Conservation (phyloP, 2,888 invertebrate genomes). For the Cataglyphis altisquamis region DNA sequence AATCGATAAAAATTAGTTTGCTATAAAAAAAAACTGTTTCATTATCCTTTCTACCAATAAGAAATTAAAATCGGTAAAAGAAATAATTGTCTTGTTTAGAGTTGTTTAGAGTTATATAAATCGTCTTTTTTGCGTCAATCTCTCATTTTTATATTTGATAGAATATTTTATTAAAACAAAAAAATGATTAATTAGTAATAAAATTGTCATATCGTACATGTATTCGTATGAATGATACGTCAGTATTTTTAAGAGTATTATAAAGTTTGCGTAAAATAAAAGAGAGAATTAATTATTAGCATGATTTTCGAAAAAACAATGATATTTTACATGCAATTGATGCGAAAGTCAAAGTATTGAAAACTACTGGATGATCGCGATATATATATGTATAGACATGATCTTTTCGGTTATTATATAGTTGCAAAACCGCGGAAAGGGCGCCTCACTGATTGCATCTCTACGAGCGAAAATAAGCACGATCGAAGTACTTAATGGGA, state of each 20-base stretch:
- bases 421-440: background rate
- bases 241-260: background rate
- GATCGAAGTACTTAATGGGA: slow-evolving; percentile 48
- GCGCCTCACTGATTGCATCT: background rate
- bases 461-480: slow-evolving; percentile 42
- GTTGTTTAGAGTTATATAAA: background rate
- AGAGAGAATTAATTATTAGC: background rate
- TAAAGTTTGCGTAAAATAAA: background rate
- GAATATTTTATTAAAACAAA: background rate
- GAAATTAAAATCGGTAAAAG: background rate
- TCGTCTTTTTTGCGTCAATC: background rate
- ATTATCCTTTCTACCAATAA: background rate
- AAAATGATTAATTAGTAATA: background rate
- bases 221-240: background rate
- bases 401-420: background rate
- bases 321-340: background rate
- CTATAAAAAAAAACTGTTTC: background rate
- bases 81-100: background rate
- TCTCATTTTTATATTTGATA: background rate
- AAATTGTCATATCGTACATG: background rate
- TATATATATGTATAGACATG: background rate
- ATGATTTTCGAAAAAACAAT: background rate
- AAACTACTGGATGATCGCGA: background rate
- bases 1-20: slow-evolving; percentile 23
- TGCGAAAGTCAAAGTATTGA: background rate